Conservation (phyloP, 2,113 vertebrate species). For the Gasterosteus aculeatus region DNA sequence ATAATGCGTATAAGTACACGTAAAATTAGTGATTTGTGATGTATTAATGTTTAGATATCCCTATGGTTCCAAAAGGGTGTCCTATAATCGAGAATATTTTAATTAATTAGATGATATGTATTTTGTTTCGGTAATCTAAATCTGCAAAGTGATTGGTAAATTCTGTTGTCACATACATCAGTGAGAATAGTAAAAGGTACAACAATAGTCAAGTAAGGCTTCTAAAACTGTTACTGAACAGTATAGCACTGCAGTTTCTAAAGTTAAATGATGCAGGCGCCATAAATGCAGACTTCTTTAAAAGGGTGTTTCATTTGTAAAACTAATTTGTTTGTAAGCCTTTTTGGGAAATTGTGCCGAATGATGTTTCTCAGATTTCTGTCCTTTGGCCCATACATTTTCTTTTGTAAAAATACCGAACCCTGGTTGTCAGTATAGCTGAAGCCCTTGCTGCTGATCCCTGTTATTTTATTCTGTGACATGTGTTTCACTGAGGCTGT, state of each 20-base stretch:
- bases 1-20: not conserved
- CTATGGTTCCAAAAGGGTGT: not conserved
- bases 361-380: not conserved
- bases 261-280: too few species aligned
- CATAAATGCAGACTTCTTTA: not conserved
- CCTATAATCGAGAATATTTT: not conserved
- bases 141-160: not conserved
- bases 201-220: not conserved
- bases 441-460: not conserved
- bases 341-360: not conserved
- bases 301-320: not conserved
- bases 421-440: not conserved
- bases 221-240: not conserved
- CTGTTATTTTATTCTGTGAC: slow-evolving; percentile 20
- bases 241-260: not conserved
- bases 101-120: not conserved
- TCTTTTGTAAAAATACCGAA: not conserved
- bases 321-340: not conserved
- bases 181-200: not conserved
- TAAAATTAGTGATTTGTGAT: not conserved
- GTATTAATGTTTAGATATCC: not conserved
- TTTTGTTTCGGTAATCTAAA: not conserved
- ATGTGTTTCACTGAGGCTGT: slow-evolving; percentile 36
- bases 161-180: not conserved
- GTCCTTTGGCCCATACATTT: not conserved